These are phyloP conservation scores for Caloenas nicobarica DNA, from an alignment of 2,113 vertebrate genomes.

Conservation along the genomic window DNA sequence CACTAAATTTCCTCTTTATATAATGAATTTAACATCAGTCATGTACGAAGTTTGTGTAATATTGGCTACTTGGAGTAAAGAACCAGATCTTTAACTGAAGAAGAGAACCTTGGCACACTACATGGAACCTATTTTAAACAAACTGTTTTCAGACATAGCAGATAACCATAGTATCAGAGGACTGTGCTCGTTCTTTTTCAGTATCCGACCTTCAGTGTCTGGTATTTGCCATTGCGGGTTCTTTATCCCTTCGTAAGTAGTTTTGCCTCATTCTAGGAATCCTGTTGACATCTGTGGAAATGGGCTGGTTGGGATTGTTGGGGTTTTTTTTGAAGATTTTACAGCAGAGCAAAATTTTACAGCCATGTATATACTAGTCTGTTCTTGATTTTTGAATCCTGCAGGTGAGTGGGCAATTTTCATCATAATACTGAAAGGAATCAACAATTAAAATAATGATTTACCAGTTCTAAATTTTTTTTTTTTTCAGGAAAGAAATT, in stretches of 20 bases:
- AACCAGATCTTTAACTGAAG: background rate
- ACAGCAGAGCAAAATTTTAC: background rate
- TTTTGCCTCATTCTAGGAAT: background rate
- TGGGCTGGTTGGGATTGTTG: background rate
- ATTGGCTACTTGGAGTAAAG: background rate
- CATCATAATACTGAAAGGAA: background rate
- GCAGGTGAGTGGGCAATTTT: background rate
- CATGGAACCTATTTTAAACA: background rate
- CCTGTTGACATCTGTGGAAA: background rate
- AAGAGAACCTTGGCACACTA: background rate
- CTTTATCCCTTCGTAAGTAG: background rate
- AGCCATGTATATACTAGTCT: background rate
- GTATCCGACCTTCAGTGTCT: background rate
- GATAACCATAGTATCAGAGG: background rate
- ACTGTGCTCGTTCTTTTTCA: background rate
- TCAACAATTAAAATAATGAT: background rate
- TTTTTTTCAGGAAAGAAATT: background rate
- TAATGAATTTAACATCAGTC: background rate
- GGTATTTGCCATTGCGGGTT: background rate
- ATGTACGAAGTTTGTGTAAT: background rate
- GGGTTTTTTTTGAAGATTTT: background rate
- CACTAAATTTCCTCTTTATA: background rate
- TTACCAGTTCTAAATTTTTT: background rate
- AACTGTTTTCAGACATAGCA: background rate
- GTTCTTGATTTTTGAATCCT: background rate